These are phyloP conservation scores for Mesorhabditis belari DNA, from an alignment of 2,888 invertebrate species.

Conservation along the genomic window DNA sequence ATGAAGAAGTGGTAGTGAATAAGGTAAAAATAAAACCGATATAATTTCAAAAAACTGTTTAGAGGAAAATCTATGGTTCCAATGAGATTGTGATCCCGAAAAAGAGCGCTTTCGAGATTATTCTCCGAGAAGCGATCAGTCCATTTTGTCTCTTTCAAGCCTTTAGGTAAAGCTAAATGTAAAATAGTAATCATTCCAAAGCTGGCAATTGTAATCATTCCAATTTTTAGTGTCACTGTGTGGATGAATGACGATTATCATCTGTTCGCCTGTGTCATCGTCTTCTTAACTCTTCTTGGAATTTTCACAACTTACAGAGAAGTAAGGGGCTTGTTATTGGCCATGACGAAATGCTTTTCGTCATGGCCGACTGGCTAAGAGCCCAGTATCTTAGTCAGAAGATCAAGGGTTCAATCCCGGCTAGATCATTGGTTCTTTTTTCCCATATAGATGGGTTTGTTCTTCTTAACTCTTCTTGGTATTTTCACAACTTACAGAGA, in stretches of 20 bases:
- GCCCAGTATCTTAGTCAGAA: not conserved
- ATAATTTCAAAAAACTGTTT: not conserved
- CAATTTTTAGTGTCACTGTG: conserved; percentile 58
- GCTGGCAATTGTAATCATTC: not conserved
- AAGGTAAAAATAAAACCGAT: not conserved
- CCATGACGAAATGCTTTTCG: not conserved
- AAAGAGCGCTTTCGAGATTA: conserved; percentile 56
- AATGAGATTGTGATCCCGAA: conserved; percentile 59
- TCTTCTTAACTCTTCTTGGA: conserved; percentile 73
- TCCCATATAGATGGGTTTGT: too few relatives aligned
- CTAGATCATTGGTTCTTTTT: too few relatives aligned
- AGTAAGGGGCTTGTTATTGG: conserved; percentile 61
- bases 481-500: conserved; percentile 57
- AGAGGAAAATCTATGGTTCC: conserved; percentile 53
- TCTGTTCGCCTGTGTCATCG: conserved; percentile 77
- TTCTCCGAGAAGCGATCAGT: conserved; percentile 58
- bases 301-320: conserved; percentile 57
- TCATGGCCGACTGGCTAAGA: too few relatives aligned
- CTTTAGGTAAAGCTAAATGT: conserved; percentile 55
- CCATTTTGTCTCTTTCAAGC: conserved; percentile 60
- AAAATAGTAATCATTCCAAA: too few relatives aligned
- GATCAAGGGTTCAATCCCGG: too few relatives aligned
- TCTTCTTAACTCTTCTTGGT: conserved; percentile 73
- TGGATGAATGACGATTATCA: conserved; percentile 80
- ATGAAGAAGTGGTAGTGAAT: not conserved